phyloP scores from a whole-genome alignment of 2,113 vertebrate genomes.

The Oncorhynchus clarkii region DNA sequence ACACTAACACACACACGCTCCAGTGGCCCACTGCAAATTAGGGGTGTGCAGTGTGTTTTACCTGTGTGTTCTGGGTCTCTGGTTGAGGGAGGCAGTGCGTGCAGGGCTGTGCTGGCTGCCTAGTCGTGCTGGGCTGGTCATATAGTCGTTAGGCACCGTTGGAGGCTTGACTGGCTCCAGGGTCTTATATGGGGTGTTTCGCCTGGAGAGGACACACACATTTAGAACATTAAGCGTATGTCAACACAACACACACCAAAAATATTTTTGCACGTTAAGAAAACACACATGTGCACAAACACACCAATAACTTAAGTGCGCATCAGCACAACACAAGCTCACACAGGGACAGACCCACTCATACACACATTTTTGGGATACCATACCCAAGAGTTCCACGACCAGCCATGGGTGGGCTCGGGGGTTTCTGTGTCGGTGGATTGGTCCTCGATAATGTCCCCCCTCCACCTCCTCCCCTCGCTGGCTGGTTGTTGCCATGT shows the following conservation, averaged over 20 bases:
- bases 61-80: conserved; percentile 98
- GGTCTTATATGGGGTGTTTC: conserved; percentile 95
- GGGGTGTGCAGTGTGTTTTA: conserved; percentile 50
- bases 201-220: conserved; percentile 95
- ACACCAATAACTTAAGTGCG: neutral
- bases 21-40: neutral
- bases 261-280: neutral
- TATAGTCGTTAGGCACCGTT: conserved; percentile 97
- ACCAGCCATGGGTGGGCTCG: conserved; percentile 95
- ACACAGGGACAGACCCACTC: no score
- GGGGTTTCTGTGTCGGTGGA: conserved; percentile 96
- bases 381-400: conserved; percentile 91
- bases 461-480: conserved; percentile 77
- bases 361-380: no score
- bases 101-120: conserved; percentile 94
- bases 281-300: neutral
- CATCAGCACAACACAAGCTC: no score
- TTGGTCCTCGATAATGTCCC: conserved; percentile 92
- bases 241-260: conserved; percentile 8
- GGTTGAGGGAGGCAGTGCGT: conserved; percentile 94
- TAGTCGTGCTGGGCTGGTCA: conserved; percentile 96
- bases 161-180: conserved; percentile 97
- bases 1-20: neutral
- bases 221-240: conserved; percentile 62
- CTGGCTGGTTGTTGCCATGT: conserved; percentile 94